Percentiles rank a stretch among this genome's conserved stretches.
Evolutionary conservation across 2,113 vertebrate species (phyloP).

Genomic region (Zonotrichia leucophrys): DNA sequence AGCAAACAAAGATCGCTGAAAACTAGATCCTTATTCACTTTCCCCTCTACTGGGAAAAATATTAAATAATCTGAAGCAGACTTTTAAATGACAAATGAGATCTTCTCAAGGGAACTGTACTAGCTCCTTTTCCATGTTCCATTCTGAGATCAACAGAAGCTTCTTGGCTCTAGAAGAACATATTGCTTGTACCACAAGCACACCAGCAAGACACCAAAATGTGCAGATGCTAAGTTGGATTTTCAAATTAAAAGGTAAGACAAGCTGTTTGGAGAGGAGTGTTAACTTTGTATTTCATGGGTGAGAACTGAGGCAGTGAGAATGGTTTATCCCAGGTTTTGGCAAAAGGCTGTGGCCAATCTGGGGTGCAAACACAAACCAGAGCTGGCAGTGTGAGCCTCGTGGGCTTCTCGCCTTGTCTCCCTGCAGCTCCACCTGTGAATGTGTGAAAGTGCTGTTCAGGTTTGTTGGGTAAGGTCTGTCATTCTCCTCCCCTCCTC

Average conservation of each 20-base stretch:
- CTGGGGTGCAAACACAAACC: not conserved
- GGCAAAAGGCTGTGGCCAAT: not conserved
- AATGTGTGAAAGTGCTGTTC: rapidly evolving
- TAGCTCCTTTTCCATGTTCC: not conserved
- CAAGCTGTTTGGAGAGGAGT: not conserved
- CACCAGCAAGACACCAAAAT: not conserved
- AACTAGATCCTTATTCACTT: not conserved
- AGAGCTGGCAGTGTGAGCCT: not conserved
- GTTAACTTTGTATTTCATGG: not conserved
- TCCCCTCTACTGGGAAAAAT: not conserved
- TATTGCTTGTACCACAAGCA: not conserved
- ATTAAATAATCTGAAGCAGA: not conserved
- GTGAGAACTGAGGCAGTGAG: not conserved
- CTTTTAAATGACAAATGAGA: not conserved
- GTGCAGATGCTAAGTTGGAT: not conserved
- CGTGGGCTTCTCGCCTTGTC: not conserved
- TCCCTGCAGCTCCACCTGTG: not conserved
- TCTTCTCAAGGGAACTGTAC: not conserved
- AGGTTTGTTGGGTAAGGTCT: not conserved
- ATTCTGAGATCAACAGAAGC: not conserved
- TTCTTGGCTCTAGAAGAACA: not conserved
- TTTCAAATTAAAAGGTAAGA: not conserved
- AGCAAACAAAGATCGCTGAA: not conserved
- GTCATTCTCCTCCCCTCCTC: not conserved
- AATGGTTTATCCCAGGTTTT: not conserved